These are phyloP conservation scores for Alligator mississippiensis DNA, from an alignment of 2,113 vertebrate genomes.

Conservation along the genomic window DNA sequence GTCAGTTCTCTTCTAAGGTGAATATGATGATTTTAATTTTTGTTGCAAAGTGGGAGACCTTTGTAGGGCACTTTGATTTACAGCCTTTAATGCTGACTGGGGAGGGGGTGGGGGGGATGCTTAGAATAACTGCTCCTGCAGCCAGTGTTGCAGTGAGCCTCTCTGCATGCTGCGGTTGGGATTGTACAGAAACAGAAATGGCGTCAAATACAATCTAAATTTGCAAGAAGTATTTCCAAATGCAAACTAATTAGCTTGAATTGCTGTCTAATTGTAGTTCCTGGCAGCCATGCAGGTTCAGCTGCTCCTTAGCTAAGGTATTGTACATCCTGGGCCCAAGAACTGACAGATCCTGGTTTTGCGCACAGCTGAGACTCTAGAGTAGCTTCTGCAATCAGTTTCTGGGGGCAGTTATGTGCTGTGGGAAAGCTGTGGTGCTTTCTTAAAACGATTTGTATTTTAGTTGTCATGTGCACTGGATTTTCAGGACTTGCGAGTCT, in stretches of 20 bases:
- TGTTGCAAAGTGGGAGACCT: not conserved
- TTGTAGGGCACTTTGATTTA: not conserved
- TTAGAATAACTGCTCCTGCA: not conserved
- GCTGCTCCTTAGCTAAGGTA: not conserved
- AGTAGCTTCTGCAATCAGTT: not conserved
- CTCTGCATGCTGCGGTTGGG: not conserved
- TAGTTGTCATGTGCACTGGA: not conserved
- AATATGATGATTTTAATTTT: not conserved
- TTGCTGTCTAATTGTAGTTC: not conserved
- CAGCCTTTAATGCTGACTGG: not conserved
- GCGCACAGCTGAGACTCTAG: not conserved
- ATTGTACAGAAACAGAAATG: not conserved
- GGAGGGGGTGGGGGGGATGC: not conserved
- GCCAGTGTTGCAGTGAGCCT: not conserved
- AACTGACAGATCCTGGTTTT: not conserved
- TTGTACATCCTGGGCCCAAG: not conserved
- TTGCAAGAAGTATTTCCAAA: not conserved
- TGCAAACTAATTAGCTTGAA: not conserved
- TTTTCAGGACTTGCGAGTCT: not conserved
- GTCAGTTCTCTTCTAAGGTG: not conserved
- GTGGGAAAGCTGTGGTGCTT: not conserved
- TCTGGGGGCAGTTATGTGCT: not conserved
- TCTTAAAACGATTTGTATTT: not conserved
- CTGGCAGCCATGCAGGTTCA: not conserved
- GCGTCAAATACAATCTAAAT: not conserved